A percentile compares a stretch with the other conserved stretches of the same genome.
phyloP scores from a whole-genome alignment of 1,140 invertebrate species.

The Wasmannia auropunctata region DNA sequence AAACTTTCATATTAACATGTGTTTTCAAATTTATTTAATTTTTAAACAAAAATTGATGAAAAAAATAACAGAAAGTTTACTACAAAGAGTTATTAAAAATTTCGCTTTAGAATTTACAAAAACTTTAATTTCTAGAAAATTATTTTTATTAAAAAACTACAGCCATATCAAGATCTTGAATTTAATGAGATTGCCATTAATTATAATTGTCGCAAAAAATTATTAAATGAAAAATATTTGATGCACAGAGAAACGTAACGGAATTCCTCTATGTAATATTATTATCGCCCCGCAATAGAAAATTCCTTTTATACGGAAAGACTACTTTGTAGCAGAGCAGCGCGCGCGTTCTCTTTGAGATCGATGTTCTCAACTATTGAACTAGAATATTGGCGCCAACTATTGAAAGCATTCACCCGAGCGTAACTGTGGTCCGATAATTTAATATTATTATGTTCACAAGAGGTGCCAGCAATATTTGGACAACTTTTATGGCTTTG shows the following conservation, averaged over 20 bases:
- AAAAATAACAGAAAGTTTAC: neutral
- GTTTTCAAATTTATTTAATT: neutral
- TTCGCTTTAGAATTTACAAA: neutral
- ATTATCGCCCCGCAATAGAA: neutral
- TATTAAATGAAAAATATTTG: neutral
- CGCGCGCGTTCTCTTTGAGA: neutral
- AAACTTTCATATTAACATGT: neutral
- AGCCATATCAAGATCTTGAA: neutral
- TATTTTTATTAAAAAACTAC: neutral
- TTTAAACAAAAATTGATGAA: neutral
- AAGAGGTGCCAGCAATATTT: slow-evolving; percentile 14
- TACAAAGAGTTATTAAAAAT: neutral
- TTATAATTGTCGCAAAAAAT: neutral
- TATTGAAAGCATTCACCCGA: neutral
- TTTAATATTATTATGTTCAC: slow-evolving; percentile 22
- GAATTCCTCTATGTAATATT: neutral
- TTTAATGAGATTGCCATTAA: neutral
- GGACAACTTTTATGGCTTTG: neutral
- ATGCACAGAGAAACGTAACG: neutral
- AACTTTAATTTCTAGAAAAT: neutral
- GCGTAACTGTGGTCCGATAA: neutral
- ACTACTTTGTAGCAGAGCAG: neutral
- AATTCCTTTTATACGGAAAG: neutral
- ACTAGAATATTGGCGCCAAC: slow-evolving; percentile 20
- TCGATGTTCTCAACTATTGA: slow-evolving; percentile 30